phyloP scores from a whole-genome alignment of 2,797 vertebrate genomes.

The Australoheros facetus region DNA sequence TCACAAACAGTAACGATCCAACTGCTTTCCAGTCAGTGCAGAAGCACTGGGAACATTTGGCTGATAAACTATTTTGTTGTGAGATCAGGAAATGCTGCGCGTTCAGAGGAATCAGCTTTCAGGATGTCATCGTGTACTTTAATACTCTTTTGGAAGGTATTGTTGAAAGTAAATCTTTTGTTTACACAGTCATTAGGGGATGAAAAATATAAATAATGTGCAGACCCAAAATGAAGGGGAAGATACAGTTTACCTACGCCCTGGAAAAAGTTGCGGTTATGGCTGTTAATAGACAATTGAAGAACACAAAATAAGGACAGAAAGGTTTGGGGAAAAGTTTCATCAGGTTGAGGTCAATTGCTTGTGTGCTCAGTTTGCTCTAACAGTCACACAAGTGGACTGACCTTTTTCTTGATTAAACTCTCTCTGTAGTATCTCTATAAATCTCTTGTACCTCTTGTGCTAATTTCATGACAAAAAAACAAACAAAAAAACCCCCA shows the following conservation, averaged over 20 bases:
- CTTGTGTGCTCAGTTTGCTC: conserved; percentile 1
- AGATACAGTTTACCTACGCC: conserved; percentile 44
- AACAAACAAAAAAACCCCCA: conserved; percentile 36
- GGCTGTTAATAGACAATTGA: neutral
- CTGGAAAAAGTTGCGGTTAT: conserved; percentile 25
- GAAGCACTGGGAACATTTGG: conserved; percentile 60
- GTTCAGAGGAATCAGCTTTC: conserved; percentile 69
- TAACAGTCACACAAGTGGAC: conserved; percentile 29
- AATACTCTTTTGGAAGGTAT: conserved; percentile 72
- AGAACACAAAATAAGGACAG: neutral
- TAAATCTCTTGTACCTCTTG: conserved; percentile 12
- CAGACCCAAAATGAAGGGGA: conserved; percentile 39
- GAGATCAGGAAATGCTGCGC: conserved; percentile 52
- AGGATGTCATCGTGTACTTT: conserved; percentile 58
- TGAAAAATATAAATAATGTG: conserved; percentile 52
- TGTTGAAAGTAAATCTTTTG: conserved; percentile 73
- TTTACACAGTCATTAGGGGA: conserved; percentile 69
- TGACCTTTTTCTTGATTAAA: conserved; percentile 16
- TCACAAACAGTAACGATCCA: conserved; percentile 61
- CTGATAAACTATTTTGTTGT: conserved; percentile 60
- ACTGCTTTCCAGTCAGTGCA: conserved; percentile 59
- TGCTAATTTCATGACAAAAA: conserved; percentile 57
- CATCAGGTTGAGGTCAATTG: conserved; percentile 6
- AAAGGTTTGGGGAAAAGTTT: conserved; percentile 11
- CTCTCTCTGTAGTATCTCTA: conserved; percentile 15